Base-by-base conservation (phyloP, 2,888 invertebrate species). In the Eledona agricola region DNA sequence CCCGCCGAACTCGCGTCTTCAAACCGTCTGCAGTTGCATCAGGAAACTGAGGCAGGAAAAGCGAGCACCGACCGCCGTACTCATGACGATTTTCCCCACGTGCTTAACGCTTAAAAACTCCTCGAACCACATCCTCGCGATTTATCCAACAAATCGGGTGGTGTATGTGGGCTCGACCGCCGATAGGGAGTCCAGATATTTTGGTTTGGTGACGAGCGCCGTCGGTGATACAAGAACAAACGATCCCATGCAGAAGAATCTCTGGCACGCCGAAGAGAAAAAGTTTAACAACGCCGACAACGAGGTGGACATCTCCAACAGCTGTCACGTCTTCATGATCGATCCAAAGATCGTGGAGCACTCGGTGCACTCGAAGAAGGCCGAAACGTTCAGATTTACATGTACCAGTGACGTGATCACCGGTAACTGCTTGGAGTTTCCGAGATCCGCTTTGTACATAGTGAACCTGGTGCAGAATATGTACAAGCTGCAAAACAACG, bases 251-350 rank as follows among this genome's bases (percentile, higher is more conserved):
- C 58, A 60, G 25, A 66, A 71, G 43, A 22, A 54, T 19, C 23
- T 31, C 11, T 57, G 50, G 53, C 49, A 63, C 16, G 16, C 37
- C 12, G 55, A 59, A 12, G 60, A 61, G 6, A 67, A 68, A 28
- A 66, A 64, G 34, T 51, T 58, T 3, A 68, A 65, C 42, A 67
- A 66, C 37, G 50, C 56, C 7, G 67, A 65, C n/a, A 71, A 72
- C 6, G 81, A 82, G 69, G 64, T 84, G 4, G 82, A 83, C 58
- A 83, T 86, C 9, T 91, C 91, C 0, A 92, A 92, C 70, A 93
- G 96, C 40, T 96, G 96, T 70, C 96, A 97, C 75, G 93, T 96
- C 0, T 97, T 97, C 73, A 93, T 93, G 52, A 90, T 95, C 4
- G 95, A 96, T 71, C 87, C 93, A 0, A 88, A 93, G 73, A 79